Evolutionary conservation across 2,888 invertebrate genomes (phyloP).

Genomic region (Drosophila diplacantha): DNA sequence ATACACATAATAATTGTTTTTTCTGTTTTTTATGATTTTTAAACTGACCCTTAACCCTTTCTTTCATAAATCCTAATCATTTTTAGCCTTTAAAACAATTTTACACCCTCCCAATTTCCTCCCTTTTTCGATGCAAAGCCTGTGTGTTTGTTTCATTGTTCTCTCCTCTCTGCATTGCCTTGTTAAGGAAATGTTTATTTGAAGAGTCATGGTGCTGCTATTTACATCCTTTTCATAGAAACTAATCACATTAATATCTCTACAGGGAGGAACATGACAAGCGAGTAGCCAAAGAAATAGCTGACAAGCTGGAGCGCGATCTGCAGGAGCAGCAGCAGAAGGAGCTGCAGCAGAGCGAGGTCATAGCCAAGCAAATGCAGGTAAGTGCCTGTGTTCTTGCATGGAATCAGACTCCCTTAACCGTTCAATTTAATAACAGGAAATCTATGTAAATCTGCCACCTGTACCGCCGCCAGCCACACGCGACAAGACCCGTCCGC

Average conservation of each 20-base stretch:
- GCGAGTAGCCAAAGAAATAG: constrained; percentile 82
- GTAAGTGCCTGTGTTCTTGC: constrained; percentile 58
- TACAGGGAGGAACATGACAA: constrained; percentile 84
- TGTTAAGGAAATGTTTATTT: not conserved
- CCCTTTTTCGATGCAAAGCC: not conserved
- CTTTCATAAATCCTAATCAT: not conserved
- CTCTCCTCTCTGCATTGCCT: not conserved
- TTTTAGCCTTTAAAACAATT: not conserved
- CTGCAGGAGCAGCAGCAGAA: constrained; percentile 79
- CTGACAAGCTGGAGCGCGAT: constrained; percentile 82
- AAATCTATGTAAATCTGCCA: constrained; percentile 76
- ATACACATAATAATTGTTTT: not conserved
- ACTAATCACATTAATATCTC: constrained; percentile 17
- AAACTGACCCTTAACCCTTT: no score
- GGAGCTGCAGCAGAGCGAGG: constrained; percentile 79
- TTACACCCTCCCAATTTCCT: not conserved
- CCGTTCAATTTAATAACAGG: constrained; percentile 49
- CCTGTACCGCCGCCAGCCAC: constrained; percentile 68
- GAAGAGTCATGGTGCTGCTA: not conserved
- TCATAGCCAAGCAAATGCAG: constrained; percentile 79
- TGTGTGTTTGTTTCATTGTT: not conserved
- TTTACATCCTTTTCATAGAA: constrained; percentile 1
- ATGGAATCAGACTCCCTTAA: no score
- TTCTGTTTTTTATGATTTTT: no score
- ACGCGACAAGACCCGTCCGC: constrained; percentile 66